Evolutionary conservation across 1,140 invertebrate genomes (phyloP).

Genomic region (Brachionus koreanus): DNA sequence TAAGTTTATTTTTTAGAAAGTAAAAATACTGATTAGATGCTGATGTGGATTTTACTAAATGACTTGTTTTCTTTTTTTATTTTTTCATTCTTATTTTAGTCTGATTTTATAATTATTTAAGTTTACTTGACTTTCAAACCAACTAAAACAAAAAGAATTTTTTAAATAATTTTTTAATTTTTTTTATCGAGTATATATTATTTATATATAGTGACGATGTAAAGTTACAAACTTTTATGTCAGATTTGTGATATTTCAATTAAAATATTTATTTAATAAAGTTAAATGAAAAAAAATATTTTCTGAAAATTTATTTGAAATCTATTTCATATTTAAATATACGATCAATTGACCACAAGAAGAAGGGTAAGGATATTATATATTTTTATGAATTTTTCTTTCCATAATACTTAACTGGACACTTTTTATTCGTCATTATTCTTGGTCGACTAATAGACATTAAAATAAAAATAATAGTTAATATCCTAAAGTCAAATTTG

Average conservation of each 20-base stretch:
- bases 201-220: constrained; percentile 43
- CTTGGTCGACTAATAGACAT: too few species aligned
- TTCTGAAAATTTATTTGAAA: too few species aligned
- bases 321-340: too few species aligned
- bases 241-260: constrained; percentile 8
- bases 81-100: background rate
- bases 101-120: background rate
- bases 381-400: too few species aligned
- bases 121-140: background rate
- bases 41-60: background rate
- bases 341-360: too few species aligned
- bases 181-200: constrained; percentile 1
- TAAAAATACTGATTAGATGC: background rate
- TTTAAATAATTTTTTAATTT: background rate
- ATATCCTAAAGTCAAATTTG: too few species aligned
- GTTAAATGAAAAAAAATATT: background rate
- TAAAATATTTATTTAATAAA: constrained; percentile 38
- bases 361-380: too few species aligned
- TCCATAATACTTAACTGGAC: too few species aligned
- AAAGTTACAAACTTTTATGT: constrained; percentile 42
- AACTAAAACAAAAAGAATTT: background rate
- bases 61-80: background rate
- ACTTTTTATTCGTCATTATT: too few species aligned
- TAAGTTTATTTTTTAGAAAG: background rate
- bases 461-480: too few species aligned